phyloP scores from a whole-genome alignment of 2,113 vertebrate genomes.

The Archilochus colubris region DNA sequence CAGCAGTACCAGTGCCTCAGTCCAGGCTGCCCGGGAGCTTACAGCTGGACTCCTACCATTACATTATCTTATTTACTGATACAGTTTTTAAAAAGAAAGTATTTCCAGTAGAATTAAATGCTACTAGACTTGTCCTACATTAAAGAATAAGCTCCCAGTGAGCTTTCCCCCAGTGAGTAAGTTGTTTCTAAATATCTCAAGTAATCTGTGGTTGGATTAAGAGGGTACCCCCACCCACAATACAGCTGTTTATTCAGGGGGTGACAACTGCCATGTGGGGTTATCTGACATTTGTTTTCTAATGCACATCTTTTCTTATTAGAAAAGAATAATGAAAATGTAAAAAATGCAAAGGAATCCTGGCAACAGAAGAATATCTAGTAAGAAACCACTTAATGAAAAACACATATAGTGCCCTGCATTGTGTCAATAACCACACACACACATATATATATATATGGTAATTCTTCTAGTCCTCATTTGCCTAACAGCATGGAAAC shows the following conservation, averaged over 20 bases:
- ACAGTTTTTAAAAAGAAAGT: background rate
- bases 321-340: background rate
- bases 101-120: background rate
- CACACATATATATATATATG: background rate
- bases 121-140: background rate
- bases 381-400: background rate
- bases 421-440: background rate
- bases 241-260: background rate
- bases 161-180: background rate
- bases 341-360: conserved; percentile 11
- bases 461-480: conserved; percentile 16
- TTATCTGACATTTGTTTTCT: background rate
- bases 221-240: background rate
- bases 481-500: conserved; percentile 43
- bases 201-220: background rate
- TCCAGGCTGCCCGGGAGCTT: background rate
- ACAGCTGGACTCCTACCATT: background rate
- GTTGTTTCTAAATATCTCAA: background rate
- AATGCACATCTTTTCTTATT: background rate
- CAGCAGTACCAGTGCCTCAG: fast-evolving
- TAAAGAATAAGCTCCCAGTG: background rate
- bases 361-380: background rate
- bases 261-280: background rate
- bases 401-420: background rate
- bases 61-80: background rate